Conservation (phyloP, 2,113 vertebrate species). For the Tor tambroides region DNA sequence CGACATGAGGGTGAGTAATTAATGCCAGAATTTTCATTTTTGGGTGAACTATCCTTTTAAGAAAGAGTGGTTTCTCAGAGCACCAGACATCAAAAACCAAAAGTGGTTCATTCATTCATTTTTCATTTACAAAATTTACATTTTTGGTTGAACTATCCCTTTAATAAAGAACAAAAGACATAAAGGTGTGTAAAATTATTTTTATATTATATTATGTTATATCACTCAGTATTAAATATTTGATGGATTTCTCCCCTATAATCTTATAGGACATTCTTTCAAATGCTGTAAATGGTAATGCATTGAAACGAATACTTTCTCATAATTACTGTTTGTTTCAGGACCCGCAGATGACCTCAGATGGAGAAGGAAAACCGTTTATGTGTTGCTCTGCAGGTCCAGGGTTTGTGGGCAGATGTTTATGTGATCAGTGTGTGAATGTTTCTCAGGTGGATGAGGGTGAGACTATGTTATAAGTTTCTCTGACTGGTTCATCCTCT, state of each 20-base stretch:
- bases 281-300: not conserved
- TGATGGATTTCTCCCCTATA: not conserved
- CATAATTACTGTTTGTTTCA: not conserved
- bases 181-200: no score
- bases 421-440: conserved; percentile 13
- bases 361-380: not conserved
- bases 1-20: no score
- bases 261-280: not conserved
- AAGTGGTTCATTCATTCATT: no score
- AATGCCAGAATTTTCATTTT: no score
- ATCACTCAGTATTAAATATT: no score
- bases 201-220: no score
- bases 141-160: no score
- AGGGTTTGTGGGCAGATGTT: not conserved
- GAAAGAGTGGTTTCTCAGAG: no score
- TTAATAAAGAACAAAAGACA: not conserved
- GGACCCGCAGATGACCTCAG: not conserved
- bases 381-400: not conserved
- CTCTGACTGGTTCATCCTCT: not conserved
- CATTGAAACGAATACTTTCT: no score
- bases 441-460: not conserved
- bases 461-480: not conserved
- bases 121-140: no score
- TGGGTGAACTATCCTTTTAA: no score
- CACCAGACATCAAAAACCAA: not conserved